These are phyloP conservation scores for Tapirus terrestris DNA, from an alignment of 2,113 vertebrate species.

Conservation along the genomic window DNA sequence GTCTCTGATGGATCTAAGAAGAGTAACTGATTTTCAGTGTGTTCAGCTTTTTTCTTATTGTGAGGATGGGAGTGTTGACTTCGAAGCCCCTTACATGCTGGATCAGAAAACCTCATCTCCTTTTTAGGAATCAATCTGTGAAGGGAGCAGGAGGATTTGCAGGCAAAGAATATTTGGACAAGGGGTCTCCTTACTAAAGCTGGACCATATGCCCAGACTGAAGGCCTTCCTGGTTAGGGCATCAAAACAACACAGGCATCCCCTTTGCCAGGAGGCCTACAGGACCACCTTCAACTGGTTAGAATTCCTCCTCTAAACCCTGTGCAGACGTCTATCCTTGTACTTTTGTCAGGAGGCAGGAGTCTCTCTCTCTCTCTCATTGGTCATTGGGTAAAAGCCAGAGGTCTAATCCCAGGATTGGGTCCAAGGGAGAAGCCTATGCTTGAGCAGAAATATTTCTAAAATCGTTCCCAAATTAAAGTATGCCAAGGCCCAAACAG, in stretches of 20 bases:
- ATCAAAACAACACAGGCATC: not conserved
- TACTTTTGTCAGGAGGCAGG: not conserved
- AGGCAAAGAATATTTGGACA: not conserved
- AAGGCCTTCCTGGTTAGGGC: not conserved
- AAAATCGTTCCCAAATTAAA: not conserved
- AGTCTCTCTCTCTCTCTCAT: not conserved
- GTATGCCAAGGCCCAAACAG: not conserved
- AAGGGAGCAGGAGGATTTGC: not conserved
- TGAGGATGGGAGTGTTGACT: not conserved
- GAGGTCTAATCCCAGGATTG: not conserved
- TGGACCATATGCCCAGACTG: not conserved
- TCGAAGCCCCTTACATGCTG: not conserved
- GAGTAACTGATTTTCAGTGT: not conserved
- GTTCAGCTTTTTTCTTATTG: not conserved
- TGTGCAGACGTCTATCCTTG: not conserved
- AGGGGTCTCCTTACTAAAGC: not conserved
- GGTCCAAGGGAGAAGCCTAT: not conserved
- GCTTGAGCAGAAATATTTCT: not conserved
- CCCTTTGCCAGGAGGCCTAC: not conserved
- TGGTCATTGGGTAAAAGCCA: not conserved
- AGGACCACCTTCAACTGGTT: too few species aligned
- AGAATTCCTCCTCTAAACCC: not conserved
- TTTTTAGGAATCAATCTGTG: not conserved
- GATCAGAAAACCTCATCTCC: not conserved
- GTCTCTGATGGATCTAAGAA: not conserved